Base-by-base conservation (phyloP, 2,888 invertebrate species). In the Tubulanus polymorphus region DNA sequence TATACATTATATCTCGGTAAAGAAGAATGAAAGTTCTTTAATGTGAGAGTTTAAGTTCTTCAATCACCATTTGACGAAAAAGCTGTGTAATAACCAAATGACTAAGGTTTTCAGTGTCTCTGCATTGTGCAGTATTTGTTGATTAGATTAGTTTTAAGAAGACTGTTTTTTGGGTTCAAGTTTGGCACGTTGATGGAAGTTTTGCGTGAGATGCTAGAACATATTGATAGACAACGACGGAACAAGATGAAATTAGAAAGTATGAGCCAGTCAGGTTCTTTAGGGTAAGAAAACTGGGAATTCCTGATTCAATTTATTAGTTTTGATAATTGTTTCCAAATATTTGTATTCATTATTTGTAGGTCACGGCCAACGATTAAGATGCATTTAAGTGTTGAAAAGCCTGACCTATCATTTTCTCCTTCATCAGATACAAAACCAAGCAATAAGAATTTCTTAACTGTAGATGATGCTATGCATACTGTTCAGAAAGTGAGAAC, bases 141-240 rank as follows among this genome's bases (percentile, higher is more conserved):
- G n/a, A n/a, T n/a, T n/a, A n/a, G n/a, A n/a, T n/a, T n/a, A n/a
- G n/a, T n/a, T n/a, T n/a, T n/a, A n/a, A n/a, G n/a, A n/a, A n/a
- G n/a, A n/a, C n/a, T n/a, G n/a, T n/a, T n/a, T 10, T 32, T 47
- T 53, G 6, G 52, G 35, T 58, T 57, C 3, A 54, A 73, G 73
- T 73, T 79, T 64, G 87, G 86, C 55, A 83, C 85, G 64, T 83
- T 92, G 29, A 83, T 91, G 61, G 88, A 89, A 56, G 89, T 93
- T 48, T 83, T 95, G 56, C 90, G 93, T 74, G 92, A 93, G 69
- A 93, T 96, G 94, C 81, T 96, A 58, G 77, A 78, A 51, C 76
- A 78, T 57, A 78, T 80, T 41, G 76, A 71, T 69, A 85, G 88
- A 65, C 89, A 90, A 73, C 92, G 94, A 75, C 85, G 91, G 50